Conservation (phyloP, 2,888 invertebrate species). For the Apotomis betuletana region DNA sequence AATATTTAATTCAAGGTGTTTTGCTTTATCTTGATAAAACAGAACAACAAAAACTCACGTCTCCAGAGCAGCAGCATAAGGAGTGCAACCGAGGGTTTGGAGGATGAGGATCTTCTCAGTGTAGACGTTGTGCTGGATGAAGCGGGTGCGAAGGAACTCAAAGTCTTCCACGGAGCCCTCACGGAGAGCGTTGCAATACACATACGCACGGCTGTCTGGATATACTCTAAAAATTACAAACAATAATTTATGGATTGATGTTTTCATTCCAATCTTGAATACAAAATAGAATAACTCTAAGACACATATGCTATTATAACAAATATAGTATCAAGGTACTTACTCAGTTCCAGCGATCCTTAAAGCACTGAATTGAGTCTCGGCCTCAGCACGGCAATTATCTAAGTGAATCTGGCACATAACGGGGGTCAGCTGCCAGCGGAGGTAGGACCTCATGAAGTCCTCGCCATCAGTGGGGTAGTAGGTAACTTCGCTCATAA, state of each 20-base stretch:
- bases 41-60: slow-evolving; percentile 58
- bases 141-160: slow-evolving; percentile 85
- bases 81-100: slow-evolving; percentile 87
- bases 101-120: slow-evolving; percentile 88
- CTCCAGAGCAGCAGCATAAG: slow-evolving; percentile 77
- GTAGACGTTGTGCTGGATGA: slow-evolving; percentile 83
- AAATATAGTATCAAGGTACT: slow-evolving; percentile 46
- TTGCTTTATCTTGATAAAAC: too few species aligned
- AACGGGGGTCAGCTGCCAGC: slow-evolving; percentile 67
- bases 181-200: slow-evolving; percentile 90
- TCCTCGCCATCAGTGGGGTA: slow-evolving; percentile 52
- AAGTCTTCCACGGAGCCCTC: slow-evolving; percentile 85
- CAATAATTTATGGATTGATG: background rate
- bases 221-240: slow-evolving; percentile 60
- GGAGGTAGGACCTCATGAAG: slow-evolving; percentile 71
- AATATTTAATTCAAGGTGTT: too few species aligned
- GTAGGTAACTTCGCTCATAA: slow-evolving; percentile 62
- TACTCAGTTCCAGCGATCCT: slow-evolving; percentile 50
- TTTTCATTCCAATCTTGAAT: too few species aligned
- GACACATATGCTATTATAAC: too few species aligned
- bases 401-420: slow-evolving; percentile 60
- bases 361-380: slow-evolving; percentile 55
- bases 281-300: too few species aligned
- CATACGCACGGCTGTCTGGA: slow-evolving; percentile 83
- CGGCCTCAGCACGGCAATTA: slow-evolving; percentile 59